Conservation (phyloP, 2,888 invertebrate genomes). For the Trisateles emortualis region DNA sequence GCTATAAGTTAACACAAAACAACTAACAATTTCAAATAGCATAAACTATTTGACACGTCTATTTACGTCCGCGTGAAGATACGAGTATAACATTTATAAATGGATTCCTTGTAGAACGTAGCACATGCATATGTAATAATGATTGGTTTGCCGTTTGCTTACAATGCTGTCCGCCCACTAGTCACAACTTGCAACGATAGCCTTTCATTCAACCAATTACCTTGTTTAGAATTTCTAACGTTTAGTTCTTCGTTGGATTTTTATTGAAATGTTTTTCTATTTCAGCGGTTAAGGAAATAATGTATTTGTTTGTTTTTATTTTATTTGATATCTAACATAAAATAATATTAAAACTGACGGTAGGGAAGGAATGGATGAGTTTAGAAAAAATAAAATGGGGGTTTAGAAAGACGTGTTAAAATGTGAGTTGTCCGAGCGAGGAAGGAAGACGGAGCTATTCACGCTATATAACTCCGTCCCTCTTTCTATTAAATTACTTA, state of each 20-base stretch:
- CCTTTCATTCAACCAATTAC: conserved; percentile 33
- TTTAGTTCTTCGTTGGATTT: conserved; percentile 9
- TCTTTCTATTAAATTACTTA: no score
- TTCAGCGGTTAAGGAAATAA: no score
- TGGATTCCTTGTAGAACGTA: conserved; percentile 33
- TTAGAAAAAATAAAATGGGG: no score
- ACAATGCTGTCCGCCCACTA: conserved; percentile 17
- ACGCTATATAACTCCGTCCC: no score
- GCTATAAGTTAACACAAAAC: conserved; percentile 11
- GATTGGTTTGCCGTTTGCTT: conserved; percentile 16
- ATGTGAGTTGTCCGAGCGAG: no score
- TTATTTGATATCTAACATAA: no score
- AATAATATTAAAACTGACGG: no score
- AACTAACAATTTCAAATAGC: conserved; percentile 26
- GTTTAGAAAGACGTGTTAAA: no score
- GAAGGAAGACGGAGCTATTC: no score
- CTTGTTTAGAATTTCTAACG: conserved; percentile 24
- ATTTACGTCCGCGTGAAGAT: conserved; percentile 20
- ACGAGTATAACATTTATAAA: conserved; percentile 37
- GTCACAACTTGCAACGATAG: conserved; percentile 13
- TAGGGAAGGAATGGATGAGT: no score
- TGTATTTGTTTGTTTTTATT: no score
- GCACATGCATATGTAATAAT: conserved; percentile 35
- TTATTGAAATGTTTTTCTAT: no score
- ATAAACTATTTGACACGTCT: conserved; percentile 35